These are phyloP conservation scores for Botrylloides violaceus DNA, from an alignment of 23 tunicate species.

Conservation along the genomic window DNA sequence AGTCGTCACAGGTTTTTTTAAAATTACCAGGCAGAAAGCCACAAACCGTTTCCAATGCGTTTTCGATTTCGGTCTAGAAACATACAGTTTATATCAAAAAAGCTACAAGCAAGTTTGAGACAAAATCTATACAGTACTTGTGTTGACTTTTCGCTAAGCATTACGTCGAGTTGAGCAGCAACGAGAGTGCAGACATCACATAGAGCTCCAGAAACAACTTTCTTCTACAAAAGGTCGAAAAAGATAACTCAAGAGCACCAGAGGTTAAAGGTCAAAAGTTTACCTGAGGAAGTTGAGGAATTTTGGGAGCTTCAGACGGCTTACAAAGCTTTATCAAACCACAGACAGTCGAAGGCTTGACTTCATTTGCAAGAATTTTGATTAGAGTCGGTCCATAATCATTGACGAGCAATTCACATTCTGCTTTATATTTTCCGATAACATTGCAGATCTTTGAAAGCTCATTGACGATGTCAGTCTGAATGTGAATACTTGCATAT, in stretches of 20 bases:
- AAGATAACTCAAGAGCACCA: too few relatives aligned
- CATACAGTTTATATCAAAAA: neutral
- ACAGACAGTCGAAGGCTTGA: slow-evolving; percentile 37
- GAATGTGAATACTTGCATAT: too few relatives aligned
- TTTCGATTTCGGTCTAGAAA: slow-evolving; percentile 3
- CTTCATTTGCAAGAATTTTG: slow-evolving; percentile 21
- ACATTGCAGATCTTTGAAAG: slow-evolving; percentile 25
- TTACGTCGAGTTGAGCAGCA: slow-evolving; percentile 32
- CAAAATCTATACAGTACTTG: slow-evolving; percentile 29
- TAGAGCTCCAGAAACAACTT: neutral
- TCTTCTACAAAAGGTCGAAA: neutral
- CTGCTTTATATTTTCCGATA: slow-evolving; percentile 12
- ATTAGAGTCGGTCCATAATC: slow-evolving; percentile 27
- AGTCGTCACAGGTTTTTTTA: slow-evolving; percentile 19
- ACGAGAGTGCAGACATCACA: slow-evolving; percentile 31
- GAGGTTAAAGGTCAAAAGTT: too few relatives aligned
- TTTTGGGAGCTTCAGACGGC: too few relatives aligned
- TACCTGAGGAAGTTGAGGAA: too few relatives aligned
- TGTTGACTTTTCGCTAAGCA: slow-evolving; percentile 37
- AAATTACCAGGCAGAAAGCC: slow-evolving; percentile 7
- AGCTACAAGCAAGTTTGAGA: neutral
- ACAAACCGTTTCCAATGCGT: slow-evolving; percentile 26
- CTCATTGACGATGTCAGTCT: slow-evolving; percentile 1
- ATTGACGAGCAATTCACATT: slow-evolving; percentile 34
- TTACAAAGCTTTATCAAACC: slow-evolving; percentile 33